A percentile compares a stretch with the other conserved stretches of the same genome.
Evolutionary conservation across 2,888 invertebrate species (phyloP).

Genomic region (Creontiades dilutus): DNA sequence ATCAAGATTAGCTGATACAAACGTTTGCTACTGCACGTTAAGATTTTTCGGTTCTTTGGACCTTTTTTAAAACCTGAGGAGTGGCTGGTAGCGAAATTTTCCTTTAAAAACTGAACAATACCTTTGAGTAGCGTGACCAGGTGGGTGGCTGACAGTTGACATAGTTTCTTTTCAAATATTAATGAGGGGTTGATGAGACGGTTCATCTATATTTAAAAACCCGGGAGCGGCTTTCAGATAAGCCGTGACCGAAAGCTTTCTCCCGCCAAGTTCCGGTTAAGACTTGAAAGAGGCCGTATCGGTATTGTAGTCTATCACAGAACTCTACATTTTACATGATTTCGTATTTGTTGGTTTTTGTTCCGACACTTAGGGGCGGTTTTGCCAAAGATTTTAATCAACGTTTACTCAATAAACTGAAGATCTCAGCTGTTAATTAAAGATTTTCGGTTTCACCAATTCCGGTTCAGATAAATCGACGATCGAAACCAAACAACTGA

Average conservation of each 20-base stretch:
- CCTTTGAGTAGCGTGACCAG: background rate
- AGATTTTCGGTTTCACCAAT: too few species aligned
- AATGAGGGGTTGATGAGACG: background rate
- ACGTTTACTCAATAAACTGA: too few species aligned
- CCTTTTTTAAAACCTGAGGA: background rate
- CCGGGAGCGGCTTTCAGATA: background rate
- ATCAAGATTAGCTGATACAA: too few species aligned
- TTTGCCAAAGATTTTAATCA: too few species aligned
- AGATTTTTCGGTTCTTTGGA: background rate
- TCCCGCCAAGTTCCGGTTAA: too few species aligned
- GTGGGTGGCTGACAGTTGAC: background rate
- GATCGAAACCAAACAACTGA: too few species aligned
- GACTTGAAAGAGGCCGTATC: too few species aligned
- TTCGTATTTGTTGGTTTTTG: background rate
- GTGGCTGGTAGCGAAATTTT: background rate
- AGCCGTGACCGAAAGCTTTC: background rate
- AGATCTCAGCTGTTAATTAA: too few species aligned
- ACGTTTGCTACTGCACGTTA: background rate
- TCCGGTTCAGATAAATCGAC: too few species aligned
- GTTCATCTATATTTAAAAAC: constrained; percentile 2
- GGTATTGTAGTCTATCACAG: background rate
- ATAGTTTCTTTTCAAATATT: constrained; percentile 1
- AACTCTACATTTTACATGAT: background rate
- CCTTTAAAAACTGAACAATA: background rate
- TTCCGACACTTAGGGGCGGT: too few species aligned